Percentiles rank a stretch among this genome's conserved stretches.
phyloP scores from a whole-genome alignment of 1,140 invertebrate genomes.

The Laodelphax striatellus region DNA sequence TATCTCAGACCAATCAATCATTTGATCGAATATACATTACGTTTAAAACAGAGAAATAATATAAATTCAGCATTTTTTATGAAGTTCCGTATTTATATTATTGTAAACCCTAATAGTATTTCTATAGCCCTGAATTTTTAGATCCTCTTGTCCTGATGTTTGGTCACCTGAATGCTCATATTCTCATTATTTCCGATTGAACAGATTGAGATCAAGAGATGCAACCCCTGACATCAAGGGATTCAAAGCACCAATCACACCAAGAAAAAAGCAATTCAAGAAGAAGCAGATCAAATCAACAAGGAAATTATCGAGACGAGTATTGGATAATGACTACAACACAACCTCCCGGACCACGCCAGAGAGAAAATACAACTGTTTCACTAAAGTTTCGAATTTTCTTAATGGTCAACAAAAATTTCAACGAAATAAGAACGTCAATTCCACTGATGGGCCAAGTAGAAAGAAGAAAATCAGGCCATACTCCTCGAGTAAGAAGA shows the following conservation, averaged over 20 bases:
- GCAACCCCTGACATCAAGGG: not conserved
- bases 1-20: no score
- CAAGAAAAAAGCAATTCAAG: not conserved
- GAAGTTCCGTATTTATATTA: no score
- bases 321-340: not conserved
- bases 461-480: not conserved
- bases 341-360: no score
- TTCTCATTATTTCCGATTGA: no score
- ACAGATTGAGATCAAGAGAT: not conserved
- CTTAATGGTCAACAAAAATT: not conserved
- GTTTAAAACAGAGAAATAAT: no score
- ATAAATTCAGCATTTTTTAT: no score
- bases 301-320: not conserved
- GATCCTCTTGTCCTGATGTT: no score
- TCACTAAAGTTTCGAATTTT: not conserved
- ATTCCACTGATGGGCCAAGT: not conserved
- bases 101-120: no score
- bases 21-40: no score
- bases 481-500: not conserved
- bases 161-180: no score
- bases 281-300: not conserved
- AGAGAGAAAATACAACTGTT: no score
- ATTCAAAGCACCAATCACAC: conserved; percentile 7
- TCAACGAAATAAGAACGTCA: not conserved
- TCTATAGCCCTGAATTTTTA: no score